Percentiles rank a stretch among this genome's conserved stretches.
Evolutionary conservation across 2,113 vertebrate species (phyloP).

Genomic region (Gymnogyps californianus): DNA sequence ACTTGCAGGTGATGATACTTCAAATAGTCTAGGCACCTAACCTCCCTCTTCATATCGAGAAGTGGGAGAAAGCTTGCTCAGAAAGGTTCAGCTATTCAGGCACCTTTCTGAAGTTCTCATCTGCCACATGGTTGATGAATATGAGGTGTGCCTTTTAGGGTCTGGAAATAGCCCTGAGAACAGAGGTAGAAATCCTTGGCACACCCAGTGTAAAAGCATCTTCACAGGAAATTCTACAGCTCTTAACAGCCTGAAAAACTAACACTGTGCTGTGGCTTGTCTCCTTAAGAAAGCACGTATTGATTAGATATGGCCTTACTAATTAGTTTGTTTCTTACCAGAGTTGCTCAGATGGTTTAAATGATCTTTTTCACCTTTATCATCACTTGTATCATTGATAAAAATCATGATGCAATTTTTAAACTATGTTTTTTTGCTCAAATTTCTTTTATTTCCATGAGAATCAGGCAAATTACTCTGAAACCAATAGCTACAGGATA

Average conservation of each 20-base stretch:
- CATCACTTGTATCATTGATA: neutral
- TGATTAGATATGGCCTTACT: neutral
- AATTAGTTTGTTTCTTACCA: neutral
- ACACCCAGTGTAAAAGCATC: neutral
- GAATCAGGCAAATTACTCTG: neutral
- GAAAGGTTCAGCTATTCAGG: neutral
- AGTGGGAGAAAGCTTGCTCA: neutral
- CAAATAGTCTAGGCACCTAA: neutral
- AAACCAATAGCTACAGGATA: neutral
- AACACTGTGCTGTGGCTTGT: neutral
- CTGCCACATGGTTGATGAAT: neutral
- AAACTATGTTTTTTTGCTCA: neutral
- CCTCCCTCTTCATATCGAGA: neutral
- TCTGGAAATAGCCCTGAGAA: neutral
- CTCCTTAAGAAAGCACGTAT: neutral
- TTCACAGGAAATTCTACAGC: neutral
- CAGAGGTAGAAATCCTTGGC: neutral
- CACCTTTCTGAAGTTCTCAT: neutral
- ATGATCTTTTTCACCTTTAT: neutral
- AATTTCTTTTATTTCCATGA: neutral
- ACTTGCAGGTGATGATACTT: neutral
- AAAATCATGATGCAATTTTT: neutral
- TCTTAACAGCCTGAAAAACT: neutral
- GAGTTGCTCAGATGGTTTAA: neutral
- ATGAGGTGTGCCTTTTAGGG: neutral